Evolutionary conservation across 2,797 vertebrate species (phyloP).

Genomic region (Sitta carolinensis): DNA sequence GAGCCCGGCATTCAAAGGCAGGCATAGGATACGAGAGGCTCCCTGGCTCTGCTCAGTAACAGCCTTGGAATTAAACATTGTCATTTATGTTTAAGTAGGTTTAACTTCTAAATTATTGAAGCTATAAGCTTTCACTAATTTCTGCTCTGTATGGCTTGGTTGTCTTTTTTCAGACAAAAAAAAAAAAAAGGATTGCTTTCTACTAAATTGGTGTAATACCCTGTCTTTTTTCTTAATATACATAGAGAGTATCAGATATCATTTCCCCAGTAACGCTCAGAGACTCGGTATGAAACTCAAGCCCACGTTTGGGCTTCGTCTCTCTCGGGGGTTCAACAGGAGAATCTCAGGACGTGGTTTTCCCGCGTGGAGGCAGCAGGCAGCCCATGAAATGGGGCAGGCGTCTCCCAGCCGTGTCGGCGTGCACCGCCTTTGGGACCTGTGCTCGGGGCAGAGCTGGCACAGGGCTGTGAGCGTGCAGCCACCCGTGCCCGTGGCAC

Average conservation of each 20-base stretch:
- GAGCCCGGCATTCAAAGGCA: conserved; percentile 73
- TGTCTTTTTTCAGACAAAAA: neutral
- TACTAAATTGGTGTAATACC: conserved; percentile 43
- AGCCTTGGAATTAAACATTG: conserved; percentile 66
- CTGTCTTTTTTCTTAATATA: conserved; percentile 22
- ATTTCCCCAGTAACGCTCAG: conserved; percentile 2
- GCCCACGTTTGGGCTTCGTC: neutral
- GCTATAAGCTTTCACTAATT: conserved; percentile 65
- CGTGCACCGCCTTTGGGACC: accelerated
- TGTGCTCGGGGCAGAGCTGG: accelerated
- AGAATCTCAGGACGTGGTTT: neutral
- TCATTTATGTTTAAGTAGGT: conserved; percentile 72
- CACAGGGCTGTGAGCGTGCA: accelerated
- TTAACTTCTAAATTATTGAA: conserved; percentile 70
- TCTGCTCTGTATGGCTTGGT: neutral
- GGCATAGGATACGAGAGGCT: conserved; percentile 49
- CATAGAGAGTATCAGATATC: conserved; percentile 28
- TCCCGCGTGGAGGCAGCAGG: neutral
- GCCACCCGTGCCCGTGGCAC: accelerated
- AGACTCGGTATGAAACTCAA: conserved; percentile 48
- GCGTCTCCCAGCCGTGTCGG: accelerated
- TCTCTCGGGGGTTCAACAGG: neutral
- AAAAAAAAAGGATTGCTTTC: conserved; percentile 14
- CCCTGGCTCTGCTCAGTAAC: conserved; percentile 25
- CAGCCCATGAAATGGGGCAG: neutral